Conservation (phyloP, 92 coral and sea anemone species). For the Paragorgia papillata region DNA sequence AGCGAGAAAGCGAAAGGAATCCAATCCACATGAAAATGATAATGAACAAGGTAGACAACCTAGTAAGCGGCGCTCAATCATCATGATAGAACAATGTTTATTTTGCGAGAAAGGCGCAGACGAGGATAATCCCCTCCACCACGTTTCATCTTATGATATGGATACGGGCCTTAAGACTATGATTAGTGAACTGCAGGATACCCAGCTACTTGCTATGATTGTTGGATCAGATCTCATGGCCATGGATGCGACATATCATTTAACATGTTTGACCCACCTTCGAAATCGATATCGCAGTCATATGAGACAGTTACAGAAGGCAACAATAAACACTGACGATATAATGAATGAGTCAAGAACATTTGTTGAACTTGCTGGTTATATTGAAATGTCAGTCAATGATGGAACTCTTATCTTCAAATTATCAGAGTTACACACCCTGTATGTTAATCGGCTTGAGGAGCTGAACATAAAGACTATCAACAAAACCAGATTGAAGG, state of each 20-base stretch:
- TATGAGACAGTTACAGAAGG: background rate
- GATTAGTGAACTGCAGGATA: background rate
- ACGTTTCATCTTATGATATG: too few relatives aligned
- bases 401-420: slow-evolving; percentile 28
- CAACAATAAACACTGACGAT: background rate
- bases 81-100: background rate
- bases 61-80: background rate
- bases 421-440: slow-evolving; percentile 29
- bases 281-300: background rate
- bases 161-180: background rate
- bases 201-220: background rate
- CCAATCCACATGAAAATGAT: background rate
- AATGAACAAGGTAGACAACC: background rate
- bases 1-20: slow-evolving; percentile 29
- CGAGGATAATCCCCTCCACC: too few relatives aligned
- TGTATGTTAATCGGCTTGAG: slow-evolving; percentile 30
- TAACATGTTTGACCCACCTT: background rate
- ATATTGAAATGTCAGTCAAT: slow-evolving; percentile 29
- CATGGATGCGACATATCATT: too few relatives aligned
- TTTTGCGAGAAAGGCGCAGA: background rate
- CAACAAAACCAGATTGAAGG: slow-evolving; percentile 58
- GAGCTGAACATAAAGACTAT: slow-evolving; percentile 28
- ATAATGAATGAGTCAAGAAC: slow-evolving; percentile 30
- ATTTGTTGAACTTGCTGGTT: slow-evolving; percentile 33
- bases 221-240: too few relatives aligned